Evolutionary conservation across 2,888 invertebrate species (phyloP), one percentile per base, ranked within the genome.

Genomic region (Digitonthophagus gazella): DNA sequence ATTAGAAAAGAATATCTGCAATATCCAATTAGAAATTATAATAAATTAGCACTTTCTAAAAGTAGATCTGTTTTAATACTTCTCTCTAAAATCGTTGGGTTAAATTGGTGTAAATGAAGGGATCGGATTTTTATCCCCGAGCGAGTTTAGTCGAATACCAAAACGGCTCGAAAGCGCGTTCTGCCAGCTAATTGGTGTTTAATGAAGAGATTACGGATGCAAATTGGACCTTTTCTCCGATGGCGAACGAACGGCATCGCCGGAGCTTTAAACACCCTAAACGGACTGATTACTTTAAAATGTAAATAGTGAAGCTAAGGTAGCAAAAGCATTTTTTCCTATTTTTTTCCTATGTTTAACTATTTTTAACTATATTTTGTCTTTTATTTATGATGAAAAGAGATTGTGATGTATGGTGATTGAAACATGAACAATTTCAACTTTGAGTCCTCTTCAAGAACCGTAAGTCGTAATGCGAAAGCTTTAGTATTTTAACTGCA

Each of bases 151-250:
- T 11, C 6, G 3, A 44, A 11, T 3, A 44, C 28, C 28, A 44
- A 44, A n/a, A 44, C 28, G 61, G 61, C 15, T 61, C 61, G 61
- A 15, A 18, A n/a, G 18, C n/a, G 61, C 20, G 20, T 61, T 61
- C 61, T 18, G 18, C 18, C 61, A 19, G 61, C 61, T 61, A 61
- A 61, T 61, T 61, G 61, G 61, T 20, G 61, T 61, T 61, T 61
- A 61, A 61, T 61, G 61, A 61, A 61, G 61, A 61, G 61, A 61
- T 61, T 61, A 61, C 61, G 61, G 20, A 61, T 61, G 61, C 61
- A 61, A 61, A 61, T 61, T 61, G 61, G 61, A 61, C 61, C 61
- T 61, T 61, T 61, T 61, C 61, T 61, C 61, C 61, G 20, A n/a
- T 61, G 61, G 61, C 61, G 61, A 15, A 16, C 20, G 61, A 20